These are phyloP conservation scores for Julus scandinavius DNA, from an alignment of 2,888 invertebrate genomes.

Conservation along the genomic window DNA sequence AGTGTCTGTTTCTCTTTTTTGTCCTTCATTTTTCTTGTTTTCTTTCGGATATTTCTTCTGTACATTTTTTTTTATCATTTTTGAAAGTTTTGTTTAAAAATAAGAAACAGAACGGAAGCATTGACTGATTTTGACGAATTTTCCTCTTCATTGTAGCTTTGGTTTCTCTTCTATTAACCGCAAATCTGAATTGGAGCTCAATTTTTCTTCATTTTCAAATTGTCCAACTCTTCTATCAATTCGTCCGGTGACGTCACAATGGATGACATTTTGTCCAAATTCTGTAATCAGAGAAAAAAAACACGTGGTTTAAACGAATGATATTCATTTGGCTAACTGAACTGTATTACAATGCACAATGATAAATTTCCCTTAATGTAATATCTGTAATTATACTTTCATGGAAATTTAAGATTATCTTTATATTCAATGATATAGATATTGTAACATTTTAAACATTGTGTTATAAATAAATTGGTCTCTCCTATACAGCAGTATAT, in stretches of 20 bases:
- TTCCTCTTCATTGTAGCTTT: background rate
- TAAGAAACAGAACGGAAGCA: background rate
- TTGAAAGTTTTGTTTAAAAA: background rate
- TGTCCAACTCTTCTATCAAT: slow-evolving; percentile 50
- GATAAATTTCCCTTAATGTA: too few relatives aligned
- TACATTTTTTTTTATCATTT: background rate
- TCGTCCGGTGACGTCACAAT: slow-evolving; percentile 53
- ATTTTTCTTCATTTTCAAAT: slow-evolving; percentile 51
- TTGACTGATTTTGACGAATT: slow-evolving; percentile 31
- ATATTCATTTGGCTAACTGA: too few relatives aligned
- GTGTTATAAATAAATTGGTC: too few relatives aligned
- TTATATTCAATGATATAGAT: too few relatives aligned
- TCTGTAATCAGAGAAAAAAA: background rate
- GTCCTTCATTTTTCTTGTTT: background rate
- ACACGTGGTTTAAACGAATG: too few relatives aligned
- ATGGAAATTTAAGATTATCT: too few relatives aligned
- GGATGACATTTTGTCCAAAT: background rate
- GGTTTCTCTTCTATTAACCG: background rate
- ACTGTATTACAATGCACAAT: too few relatives aligned
- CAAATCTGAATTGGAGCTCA: background rate
- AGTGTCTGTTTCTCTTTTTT: background rate
- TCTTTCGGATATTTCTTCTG: background rate
- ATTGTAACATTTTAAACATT: too few relatives aligned
- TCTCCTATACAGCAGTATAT: too few relatives aligned
- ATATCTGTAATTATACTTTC: too few relatives aligned